Base-by-base conservation (phyloP, 2,113 vertebrate species). In the Dascyllus trimaculatus region DNA sequence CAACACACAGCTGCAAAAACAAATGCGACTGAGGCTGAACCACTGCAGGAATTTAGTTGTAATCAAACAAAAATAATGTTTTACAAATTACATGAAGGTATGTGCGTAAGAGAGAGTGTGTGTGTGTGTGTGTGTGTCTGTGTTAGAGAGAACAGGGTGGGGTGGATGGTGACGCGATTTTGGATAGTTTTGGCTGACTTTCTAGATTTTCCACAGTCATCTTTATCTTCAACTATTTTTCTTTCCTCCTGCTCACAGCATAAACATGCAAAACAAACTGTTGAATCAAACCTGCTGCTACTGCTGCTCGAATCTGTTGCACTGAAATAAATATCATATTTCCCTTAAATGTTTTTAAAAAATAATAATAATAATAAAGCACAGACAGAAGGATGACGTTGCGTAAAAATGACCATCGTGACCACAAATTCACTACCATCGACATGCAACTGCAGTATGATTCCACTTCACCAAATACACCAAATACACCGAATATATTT, bases 261-360 rank as follows among this genome's bases (percentile, higher is more conserved):
- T 2, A 8, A 57, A 66, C 61, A 58, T 29, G 56, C 45, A 71
- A 48, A 80, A 7, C 66, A 79, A 80, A 79, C 71, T 81, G 75
- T 75, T 87, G 81, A 76, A 71, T 71, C 26, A 48, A 25, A 45
- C 40, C 1, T 5, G 21, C 26, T 67, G 15, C 2, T 15, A 57
- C 25, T 18, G 9, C 9, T 14, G 15, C 3, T 24, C 48, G 32
- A 5, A 75, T 70, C 1, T 51, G 11, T 1, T 24, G 2, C n/a
- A 35, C 48, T 4, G 9, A 18, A 60, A 24, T 46, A 49, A 4
- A 40, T 49, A 58, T 51, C 19, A 3, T 19, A 22, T 10, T 11
- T 17, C 0, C 18, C n/a, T 22, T 45, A 56, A 56, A 21, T 46
- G 29, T 29, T n/a, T n/a, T 78, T 18, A 21, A 2, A 0, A 3